Evolutionary conservation across 2,888 invertebrate species (phyloP), one percentile per base, ranked within the genome.

Genomic region (Linyphia triangularis): DNA sequence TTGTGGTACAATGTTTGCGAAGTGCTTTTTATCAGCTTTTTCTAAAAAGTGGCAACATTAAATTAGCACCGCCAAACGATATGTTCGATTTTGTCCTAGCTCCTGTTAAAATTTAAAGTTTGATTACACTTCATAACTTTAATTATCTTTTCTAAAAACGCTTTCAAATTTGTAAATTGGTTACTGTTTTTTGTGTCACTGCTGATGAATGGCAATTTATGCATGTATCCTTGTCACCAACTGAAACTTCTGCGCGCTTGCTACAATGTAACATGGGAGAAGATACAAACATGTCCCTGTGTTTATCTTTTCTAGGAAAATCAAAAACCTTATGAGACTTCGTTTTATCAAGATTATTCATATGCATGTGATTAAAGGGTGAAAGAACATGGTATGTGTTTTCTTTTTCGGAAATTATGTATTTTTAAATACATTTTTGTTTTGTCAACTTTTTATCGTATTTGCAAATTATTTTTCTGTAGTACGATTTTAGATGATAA

Each of bases 61-160:
- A 63, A 33, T 43, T 70, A 43, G 65, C 83, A 73, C 83, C 83
- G 83, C 83, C 83, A 84, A 84, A 84, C 51, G 51, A 51, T 67
- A 67, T 78, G 65, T 79, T 79, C 78, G 51, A 67, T 79, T 78
- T 63, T 28, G 43, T 24, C 67, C 28, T 40, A 40, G 78, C 65
- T 79, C 43, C 26, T 77, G 51, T 16, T 51, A 16, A 51, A 51
- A 51, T 16, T 51, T 40, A 43, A 77, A 61, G 26, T 77, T 77
- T 22, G 22, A 22, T 61, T 61, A 63, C 30, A 33, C 37, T 77
- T 77, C 33, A 37, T 63, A 63, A 77, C 63, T 63, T 77, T 63
- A 10, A 37, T 37, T 37, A 37, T 63, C 24, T 63, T 77, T 63
- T 4, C 16, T 37, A 24, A 13, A 22, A 37, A 30, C 13, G 10